Evolutionary conservation across 2,888 invertebrate genomes (phyloP), one percentile per base, ranked within the genome.

Genomic region (Mesorhabditis spiculigera): DNA sequence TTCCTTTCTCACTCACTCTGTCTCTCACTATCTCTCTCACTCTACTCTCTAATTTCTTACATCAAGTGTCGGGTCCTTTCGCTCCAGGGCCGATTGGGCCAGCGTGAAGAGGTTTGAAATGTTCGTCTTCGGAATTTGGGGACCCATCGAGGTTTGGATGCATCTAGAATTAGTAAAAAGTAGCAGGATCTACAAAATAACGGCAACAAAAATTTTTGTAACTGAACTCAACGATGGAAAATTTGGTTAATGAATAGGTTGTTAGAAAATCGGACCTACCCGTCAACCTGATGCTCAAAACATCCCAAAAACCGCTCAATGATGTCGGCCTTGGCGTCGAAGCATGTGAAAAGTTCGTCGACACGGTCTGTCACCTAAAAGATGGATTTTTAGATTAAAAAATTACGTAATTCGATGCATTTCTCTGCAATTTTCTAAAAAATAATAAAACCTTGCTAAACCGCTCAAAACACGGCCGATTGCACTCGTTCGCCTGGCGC

Each of bases 81-180:
- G 71, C 41, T n/a, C 76, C 70, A 84, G 78, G 42, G 73, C 75
- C 66, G 78, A 74, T 50, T 76, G 69, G 82, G 79, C 81, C 63
- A 81, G 82, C 42, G 81, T 82, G 69, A 68, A 84, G 66, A 84
- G 76, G 61, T 76, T 73, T n/a, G 76, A 69, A 69, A 84, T 84
- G 41, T 82, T 80, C 6, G 81, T 79, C 67, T 82, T 79, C 61
- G 71, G 78, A 61, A 83, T 82, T 70, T 78, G 78, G 16, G 74
- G 74, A 16, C 82, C 82, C 66, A 77, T 64, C 8, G 69, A 67
- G 42, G 70, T 68, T 43, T 65, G 64, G 43, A 83, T 76, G 69
- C 83, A 82, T 42, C 82, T 82, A 4, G 67, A 78, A 69, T 41
- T 4, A 5, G 42, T 5, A 68, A 16, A 28, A 61, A 10, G 28